These are phyloP conservation scores for Thunnus thynnus DNA, from an alignment of 2,113 vertebrate genomes.

Conservation along the genomic window DNA sequence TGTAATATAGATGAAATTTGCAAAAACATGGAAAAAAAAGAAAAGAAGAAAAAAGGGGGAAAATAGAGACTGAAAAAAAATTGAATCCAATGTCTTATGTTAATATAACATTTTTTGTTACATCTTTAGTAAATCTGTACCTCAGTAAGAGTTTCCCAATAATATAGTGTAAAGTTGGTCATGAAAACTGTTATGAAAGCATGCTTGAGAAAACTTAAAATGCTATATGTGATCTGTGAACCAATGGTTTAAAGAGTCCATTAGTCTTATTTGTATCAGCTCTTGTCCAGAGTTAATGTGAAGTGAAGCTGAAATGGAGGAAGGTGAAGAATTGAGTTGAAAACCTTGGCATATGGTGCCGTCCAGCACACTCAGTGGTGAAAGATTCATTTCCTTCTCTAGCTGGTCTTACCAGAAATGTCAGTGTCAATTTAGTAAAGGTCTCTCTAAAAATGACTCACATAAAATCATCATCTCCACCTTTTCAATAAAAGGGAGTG, in stretches of 20 bases:
- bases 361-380: background rate
- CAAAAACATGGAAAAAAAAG: too few relatives aligned
- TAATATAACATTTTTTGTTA: too few relatives aligned
- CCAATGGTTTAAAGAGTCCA: background rate
- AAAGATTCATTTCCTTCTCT: conserved; percentile 41
- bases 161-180: too few relatives aligned
- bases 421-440: conserved; percentile 50
- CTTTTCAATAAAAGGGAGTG: conserved; percentile 19
- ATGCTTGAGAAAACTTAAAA: too few relatives aligned
- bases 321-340: background rate
- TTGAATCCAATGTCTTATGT: too few relatives aligned
- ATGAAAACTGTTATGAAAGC: too few relatives aligned
- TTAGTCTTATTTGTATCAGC: background rate
- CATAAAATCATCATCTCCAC: conserved; percentile 32
- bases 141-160: too few relatives aligned
- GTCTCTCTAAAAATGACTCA: conserved; percentile 51
- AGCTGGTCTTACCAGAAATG: conserved; percentile 42
- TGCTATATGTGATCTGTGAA: background rate
- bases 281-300: background rate
- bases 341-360: background rate
- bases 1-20: too few relatives aligned
- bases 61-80: too few relatives aligned
- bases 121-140: too few relatives aligned
- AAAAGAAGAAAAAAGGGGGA: too few relatives aligned
- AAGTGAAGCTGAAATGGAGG: background rate